Conservation (phyloP, 2,113 vertebrate species). For the Nyctereutes procyonoides region DNA sequence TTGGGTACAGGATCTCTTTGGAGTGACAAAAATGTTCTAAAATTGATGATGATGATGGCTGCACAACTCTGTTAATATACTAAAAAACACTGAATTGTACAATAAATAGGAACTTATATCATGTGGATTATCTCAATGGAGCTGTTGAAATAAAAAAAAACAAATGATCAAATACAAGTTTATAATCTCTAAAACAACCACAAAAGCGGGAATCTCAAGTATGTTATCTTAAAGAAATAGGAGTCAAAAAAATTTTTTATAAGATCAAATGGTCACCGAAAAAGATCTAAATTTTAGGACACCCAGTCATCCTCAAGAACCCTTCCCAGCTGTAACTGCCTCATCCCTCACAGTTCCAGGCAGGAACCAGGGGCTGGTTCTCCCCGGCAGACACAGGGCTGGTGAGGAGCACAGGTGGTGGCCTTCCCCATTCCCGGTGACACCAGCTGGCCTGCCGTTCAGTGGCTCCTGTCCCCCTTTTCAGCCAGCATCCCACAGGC, state of each 20-base stretch:
- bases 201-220: slow-evolving; percentile 22
- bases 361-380: neutral
- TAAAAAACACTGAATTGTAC: neutral
- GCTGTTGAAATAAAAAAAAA: slow-evolving; percentile 39
- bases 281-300: neutral
- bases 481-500: neutral
- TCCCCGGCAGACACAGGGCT: neutral
- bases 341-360: neutral
- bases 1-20: neutral
- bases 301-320: neutral
- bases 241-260: neutral
- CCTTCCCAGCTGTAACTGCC: neutral
- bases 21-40: slow-evolving; percentile 30
- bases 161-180: neutral
- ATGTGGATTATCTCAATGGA: slow-evolving; percentile 15
- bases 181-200: neutral
- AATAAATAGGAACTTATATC: neutral
- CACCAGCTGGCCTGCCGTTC: neutral
- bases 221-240: neutral
- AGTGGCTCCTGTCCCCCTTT: neutral
- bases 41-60: neutral
- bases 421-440: neutral
- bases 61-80: neutral
- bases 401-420: neutral
- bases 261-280: neutral